Evolutionary conservation across 2,797 vertebrate species (phyloP).

Genomic region (Lycodopsis pacificus): DNA sequence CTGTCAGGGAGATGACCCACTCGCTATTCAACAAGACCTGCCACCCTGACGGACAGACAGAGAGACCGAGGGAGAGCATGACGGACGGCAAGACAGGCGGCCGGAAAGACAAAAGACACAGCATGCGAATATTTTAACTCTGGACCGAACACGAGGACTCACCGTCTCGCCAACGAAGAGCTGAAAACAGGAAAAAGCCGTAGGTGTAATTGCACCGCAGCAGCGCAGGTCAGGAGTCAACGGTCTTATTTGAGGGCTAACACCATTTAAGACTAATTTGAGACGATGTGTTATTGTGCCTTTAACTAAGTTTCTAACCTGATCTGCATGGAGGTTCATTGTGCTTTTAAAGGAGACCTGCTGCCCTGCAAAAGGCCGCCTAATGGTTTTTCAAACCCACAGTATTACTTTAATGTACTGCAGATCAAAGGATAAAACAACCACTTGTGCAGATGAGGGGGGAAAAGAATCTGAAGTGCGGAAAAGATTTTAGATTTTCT

Average conservation of each 20-base stretch:
- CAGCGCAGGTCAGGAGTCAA: constrained; percentile 71
- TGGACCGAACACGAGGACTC: constrained; percentile 35
- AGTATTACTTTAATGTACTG: constrained; percentile 79
- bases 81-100: constrained; percentile 59
- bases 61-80: constrained; percentile 32
- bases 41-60: constrained; percentile 71
- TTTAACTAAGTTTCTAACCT: constrained; percentile 81
- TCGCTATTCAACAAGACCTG: constrained; percentile 77
- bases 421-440: constrained; percentile 80
- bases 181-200: constrained; percentile 59
- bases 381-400: constrained; percentile 81
- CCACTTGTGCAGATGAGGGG: constrained; percentile 58
- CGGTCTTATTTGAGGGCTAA: constrained; percentile 81
- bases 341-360: constrained; percentile 81
- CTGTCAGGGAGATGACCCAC: constrained; percentile 82
- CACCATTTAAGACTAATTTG: constrained; percentile 82
- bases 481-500: constrained; percentile 69
- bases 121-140: constrained; percentile 71
- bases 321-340: constrained; percentile 77
- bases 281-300: constrained; percentile 78
- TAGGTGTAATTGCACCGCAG: constrained; percentile 77
- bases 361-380: constrained; percentile 77
- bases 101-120: constrained; percentile 63
- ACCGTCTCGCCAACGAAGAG: constrained; percentile 45
- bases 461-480: constrained; percentile 37